Conservation (phyloP, 2,888 invertebrate genomes). For the Anoplius nigerrimus region DNA sequence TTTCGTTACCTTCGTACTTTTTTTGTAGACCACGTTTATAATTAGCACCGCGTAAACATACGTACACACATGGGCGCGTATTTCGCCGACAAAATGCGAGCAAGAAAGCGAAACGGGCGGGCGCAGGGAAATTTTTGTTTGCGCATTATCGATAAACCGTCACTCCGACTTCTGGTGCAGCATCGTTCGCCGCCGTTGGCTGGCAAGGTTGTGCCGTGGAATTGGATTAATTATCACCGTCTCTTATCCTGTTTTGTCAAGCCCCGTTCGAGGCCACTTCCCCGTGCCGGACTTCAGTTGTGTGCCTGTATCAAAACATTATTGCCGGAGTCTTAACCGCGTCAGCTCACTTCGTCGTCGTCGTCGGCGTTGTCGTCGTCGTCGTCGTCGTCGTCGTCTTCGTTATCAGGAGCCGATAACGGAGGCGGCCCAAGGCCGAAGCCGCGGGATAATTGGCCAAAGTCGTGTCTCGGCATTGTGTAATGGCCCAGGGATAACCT, state of each 20-base stretch:
- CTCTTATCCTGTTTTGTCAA: constrained; percentile 45
- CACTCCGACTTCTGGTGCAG: neutral
- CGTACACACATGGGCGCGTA: too few species aligned
- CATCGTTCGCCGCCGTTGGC: constrained; percentile 13
- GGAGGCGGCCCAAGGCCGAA: constrained; percentile 29
- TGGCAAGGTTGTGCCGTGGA: constrained; percentile 9
- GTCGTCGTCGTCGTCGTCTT: constrained; percentile 36
- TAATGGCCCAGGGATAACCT: constrained; percentile 36
- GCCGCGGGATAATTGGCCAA: constrained; percentile 39
- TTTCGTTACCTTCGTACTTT: too few species aligned
- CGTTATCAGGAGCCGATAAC: constrained; percentile 47
- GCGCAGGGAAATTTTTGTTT: neutral
- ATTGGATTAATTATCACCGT: constrained; percentile 40
- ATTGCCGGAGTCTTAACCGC: constrained; percentile 24
- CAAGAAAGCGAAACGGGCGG: neutral
- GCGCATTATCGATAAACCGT: constrained; percentile 10
- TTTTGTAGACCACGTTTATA: too few species aligned
- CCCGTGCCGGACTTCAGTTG: constrained; percentile 20
- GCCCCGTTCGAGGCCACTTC: constrained; percentile 31
- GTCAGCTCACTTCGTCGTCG: constrained; percentile 13
- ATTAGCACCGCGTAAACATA: too few species aligned
- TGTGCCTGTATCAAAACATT: constrained; percentile 43
- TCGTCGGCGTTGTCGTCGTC: constrained; percentile 40
- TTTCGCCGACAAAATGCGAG: neutral
- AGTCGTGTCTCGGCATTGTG: constrained; percentile 37